A percentile compares a stretch with the other conserved stretches of the same genome.
Evolutionary conservation across 2,888 invertebrate species (phyloP).

Genomic region (Pteria penguin): DNA sequence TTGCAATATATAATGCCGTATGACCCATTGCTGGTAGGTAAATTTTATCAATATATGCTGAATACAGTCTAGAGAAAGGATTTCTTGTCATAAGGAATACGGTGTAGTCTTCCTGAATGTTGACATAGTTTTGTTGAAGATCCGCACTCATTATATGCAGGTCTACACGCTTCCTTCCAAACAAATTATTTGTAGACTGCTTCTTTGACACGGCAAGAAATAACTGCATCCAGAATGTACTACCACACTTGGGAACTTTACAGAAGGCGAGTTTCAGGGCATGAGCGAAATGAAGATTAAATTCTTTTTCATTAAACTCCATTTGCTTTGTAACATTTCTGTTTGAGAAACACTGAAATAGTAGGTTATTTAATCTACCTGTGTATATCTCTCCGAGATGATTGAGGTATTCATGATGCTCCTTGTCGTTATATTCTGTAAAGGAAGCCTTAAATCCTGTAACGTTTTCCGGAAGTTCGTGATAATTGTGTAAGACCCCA

Average conservation of each 20-base stretch:
- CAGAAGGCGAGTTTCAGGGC: not conserved
- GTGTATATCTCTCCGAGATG: no score
- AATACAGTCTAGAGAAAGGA: not conserved
- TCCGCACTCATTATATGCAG: not conserved
- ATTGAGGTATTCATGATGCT: no score
- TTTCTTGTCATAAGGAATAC: not conserved
- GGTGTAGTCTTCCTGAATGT: not conserved
- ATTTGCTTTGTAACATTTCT: no score
- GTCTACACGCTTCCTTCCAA: not conserved
- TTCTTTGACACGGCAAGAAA: not conserved
- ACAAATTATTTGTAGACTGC: not conserved
- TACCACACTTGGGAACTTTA: not conserved
- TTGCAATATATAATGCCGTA: not conserved
- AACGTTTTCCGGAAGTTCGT: no score
- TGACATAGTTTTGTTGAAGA: not conserved
- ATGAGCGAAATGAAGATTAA: not conserved
- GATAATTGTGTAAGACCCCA: no score
- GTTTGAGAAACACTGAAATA: no score
- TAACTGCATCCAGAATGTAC: not conserved
- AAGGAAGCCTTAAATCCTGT: no score
- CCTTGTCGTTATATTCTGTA: no score
- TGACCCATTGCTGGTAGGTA: not conserved
- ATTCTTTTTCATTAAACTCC: no score
- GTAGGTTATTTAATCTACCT: no score
- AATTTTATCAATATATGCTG: not conserved